phyloP scores from a whole-genome alignment of 2,113 vertebrate genomes.

The Epinephelus moara region DNA sequence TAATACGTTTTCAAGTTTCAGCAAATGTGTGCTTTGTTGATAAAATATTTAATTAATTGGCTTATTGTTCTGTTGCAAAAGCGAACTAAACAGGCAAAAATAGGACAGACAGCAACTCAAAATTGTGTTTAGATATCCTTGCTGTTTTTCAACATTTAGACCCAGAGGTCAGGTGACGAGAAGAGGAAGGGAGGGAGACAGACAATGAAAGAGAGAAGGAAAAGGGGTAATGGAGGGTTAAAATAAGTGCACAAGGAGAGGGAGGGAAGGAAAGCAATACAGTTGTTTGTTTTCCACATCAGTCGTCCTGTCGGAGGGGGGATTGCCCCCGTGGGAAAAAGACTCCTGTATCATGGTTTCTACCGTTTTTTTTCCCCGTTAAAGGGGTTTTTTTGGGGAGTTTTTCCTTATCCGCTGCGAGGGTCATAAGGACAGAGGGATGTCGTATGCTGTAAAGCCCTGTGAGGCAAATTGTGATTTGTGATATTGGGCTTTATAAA shows the following conservation, averaged over 20 bases:
- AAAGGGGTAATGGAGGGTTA: slow-evolving; percentile 45
- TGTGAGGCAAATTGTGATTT: no score
- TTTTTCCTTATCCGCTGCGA: no score
- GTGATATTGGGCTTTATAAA: no score
- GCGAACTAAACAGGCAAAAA: background rate
- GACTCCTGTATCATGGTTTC: slow-evolving; percentile 42
- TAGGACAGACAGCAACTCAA: background rate
- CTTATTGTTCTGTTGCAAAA: background rate
- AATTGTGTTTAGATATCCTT: background rate
- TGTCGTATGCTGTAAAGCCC: no score
- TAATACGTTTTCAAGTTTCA: background rate
- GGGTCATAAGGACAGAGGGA: no score
- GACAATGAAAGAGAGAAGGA: slow-evolving; percentile 32
- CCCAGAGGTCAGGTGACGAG: slow-evolving; percentile 5
- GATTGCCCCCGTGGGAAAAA: slow-evolving; percentile 56
- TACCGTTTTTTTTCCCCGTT: no score
- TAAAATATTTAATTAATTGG: background rate
- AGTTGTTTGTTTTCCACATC: slow-evolving; percentile 60
- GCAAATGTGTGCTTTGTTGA: background rate
- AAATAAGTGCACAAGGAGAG: slow-evolving; percentile 33
- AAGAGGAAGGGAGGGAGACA: slow-evolving; percentile 2
- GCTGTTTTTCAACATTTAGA: slow-evolving; percentile 2
- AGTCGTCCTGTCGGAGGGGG: slow-evolving; percentile 25
- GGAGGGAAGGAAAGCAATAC: slow-evolving; percentile 15
- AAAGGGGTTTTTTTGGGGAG: no score